phyloP scores from a whole-genome alignment of 1,140 invertebrate species.

The Rhizoglyphus robini region DNA sequence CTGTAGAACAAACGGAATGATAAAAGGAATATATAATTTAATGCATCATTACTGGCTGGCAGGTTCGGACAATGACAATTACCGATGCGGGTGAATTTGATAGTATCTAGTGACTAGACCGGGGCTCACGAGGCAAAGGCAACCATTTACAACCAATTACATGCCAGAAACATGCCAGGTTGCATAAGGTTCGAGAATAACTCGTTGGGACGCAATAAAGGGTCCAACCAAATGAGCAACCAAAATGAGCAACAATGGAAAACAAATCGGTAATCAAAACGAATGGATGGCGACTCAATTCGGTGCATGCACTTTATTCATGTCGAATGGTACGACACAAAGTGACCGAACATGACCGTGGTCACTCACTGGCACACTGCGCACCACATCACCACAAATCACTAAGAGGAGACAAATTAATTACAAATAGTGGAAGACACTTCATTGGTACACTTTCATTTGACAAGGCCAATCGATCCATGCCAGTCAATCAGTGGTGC shows the following conservation, averaged over 20 bases:
- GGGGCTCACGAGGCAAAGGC: neutral
- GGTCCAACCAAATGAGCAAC: neutral
- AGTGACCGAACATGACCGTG: neutral
- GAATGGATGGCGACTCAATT: neutral
- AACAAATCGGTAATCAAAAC: slow-evolving; percentile 8
- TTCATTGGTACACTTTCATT: neutral
- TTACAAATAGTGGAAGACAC: neutral
- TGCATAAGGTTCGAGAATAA: neutral
- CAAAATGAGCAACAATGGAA: neutral
- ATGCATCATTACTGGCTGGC: slow-evolving; percentile 10
- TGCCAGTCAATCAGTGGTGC: too few relatives aligned
- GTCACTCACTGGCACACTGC: neutral
- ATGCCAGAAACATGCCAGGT: slow-evolving; percentile 12
- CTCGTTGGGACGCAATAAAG: too few relatives aligned
- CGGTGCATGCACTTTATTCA: neutral
- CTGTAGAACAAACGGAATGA: too few relatives aligned
- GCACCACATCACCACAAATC: neutral
- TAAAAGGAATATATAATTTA: neutral
- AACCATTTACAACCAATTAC: slow-evolving; percentile 12
- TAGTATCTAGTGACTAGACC: slow-evolving; percentile 1
- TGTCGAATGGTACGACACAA: neutral
- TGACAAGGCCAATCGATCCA: too few relatives aligned
- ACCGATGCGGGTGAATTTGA: slow-evolving; percentile 12
- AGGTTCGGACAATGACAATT: slow-evolving; percentile 14
- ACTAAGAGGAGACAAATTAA: neutral